Evolutionary conservation across 2,797 vertebrate genomes (phyloP), one percentile per base, ranked within the genome.

Genomic region (Limnodromus scolopaceus): DNA sequence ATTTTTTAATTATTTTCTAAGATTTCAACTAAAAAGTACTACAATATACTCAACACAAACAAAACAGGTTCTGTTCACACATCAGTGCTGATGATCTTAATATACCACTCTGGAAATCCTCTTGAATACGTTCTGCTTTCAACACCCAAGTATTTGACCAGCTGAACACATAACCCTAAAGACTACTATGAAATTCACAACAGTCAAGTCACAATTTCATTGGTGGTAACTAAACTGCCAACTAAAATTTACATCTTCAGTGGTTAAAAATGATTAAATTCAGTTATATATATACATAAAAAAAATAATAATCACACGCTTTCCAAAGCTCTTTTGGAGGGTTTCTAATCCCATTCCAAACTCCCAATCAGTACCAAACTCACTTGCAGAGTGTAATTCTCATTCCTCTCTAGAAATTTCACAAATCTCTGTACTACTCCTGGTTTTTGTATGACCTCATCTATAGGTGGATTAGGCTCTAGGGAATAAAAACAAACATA

Each of bases 301-400:
- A 3, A 4, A 5, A 5, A 28, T 13, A 36, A 53, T 27, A 22
- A 4, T 5, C 20, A 39, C 9, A 39, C 5, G 16, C 13, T 78
- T 76, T 55, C 46, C 63, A 83, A 82, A 87, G 43, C 19, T 80
- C 17, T 55, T 80, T 45, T 8, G 22, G 9, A 49, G 22, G 6
- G 6, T 24, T 92, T 78, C 38, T 65, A 57, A 74, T 32, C 30
- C 11, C 46, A 60, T 64, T 74, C 34, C 28, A 93, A 93, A 78
- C 3, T 4, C 16, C 38, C 20, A 51, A 2, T 34, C 36, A 45
- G 36, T 55, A 93, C 8, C 54, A 86, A 93, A 96, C 97, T 98
- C 89, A 99, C 99, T 97, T 99, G 99, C 97, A 99, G 97, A 76
- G 99, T 99, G 96, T 99, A 99, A 98, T 99, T 99, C 97, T 99